Evolutionary conservation across 1,140 invertebrate genomes (phyloP), one percentile per base, ranked within the genome.

Genomic region (Dinoponera quadriceps): DNA sequence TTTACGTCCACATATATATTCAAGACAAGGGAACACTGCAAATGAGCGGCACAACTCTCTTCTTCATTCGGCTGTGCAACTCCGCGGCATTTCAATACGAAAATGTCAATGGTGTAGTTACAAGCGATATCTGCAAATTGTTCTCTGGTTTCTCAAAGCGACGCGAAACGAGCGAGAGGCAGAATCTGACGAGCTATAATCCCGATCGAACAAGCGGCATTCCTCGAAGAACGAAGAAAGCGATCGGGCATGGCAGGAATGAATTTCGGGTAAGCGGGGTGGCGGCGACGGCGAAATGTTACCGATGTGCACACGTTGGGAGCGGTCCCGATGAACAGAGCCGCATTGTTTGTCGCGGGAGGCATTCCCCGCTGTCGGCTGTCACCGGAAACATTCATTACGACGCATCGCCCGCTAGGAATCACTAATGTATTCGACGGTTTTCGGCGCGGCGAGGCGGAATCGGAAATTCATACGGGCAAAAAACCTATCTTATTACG

Each of bases 351-450:
- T 92, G 91, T 92, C 92, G 90, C 91, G 85, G 86, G 83, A 89
- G 84, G 87, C 89, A 91, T 92, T 90, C 91, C 84, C 86, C 87
- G 85, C 84, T 88, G 88, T 92, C 90, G 90, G 84, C 87, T 91
- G 91, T 92, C 91, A 91, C 91, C 91, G 92, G 92, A 93, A 92
- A 93, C 92, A 92, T 92, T 92, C 92, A 92, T 93, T 93, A 92
- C 88, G 73, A 66, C 90, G 83, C 85, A 88, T 88, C 88, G 86
- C 87, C 89, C 90, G 86, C 89, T 90, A 89, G 86, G 90, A 92
- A 91, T 93, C 90, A 87, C 90, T 91, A 92, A 92, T 92, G 89
- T 89, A 91, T 91, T 91, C 89, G 78, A 85, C 72, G 83, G 63
- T 49, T 81, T 88, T 89, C 66, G 73, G 69, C 72, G 57, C 59